Base-by-base conservation (phyloP, 2,888 invertebrate genomes). In the Mythimna impura region DNA sequence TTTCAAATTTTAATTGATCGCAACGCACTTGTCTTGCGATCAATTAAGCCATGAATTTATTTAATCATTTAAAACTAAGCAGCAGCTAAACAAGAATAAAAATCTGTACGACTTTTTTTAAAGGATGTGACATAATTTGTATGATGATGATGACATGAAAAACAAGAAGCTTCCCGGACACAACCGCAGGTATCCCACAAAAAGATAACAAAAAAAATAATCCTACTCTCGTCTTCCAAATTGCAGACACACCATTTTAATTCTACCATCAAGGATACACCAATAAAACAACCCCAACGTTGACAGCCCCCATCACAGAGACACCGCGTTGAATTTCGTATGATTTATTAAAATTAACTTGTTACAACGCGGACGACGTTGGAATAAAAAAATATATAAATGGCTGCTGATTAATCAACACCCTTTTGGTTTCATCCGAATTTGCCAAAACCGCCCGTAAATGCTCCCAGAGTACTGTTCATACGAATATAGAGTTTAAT, bases 281-380 rank as follows among this genome's bases (percentile, higher is more conserved):
- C 65, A 80, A 81, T 83, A 82, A 84, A 76, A 71, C 60, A 60
- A 55, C 58, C 8, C 22, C 65, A 36, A 60, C 81, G 72, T 36
- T 72, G 83, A 78, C 83, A 69, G 34, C 66, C 71, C 9, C 73
- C 57, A 67, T 76, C 71, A 77, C 66, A 74, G 73, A 70, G 69
- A 62, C 58, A 67, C 66, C 22, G 73, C 68, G 82, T 75, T 75
- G 82, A 78, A 68, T 84, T 84, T 73, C 78, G 67, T 70, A 74
- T 87, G 87, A 86, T 86, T 86, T 87, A 86, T 87, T 72, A 79
- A 76, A 78, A 82, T 87, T 72, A 87, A 81, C 83, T 80, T 75
- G 80, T 76, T 77, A 71, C 73, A 65, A 73, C n/a, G 79, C 70
- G 79, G 60, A 65, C 66, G 69, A 52, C 40, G 55, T 34, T 30